These are phyloP conservation scores for Meloidogyne exigua DNA, from an alignment of 1,140 invertebrate species.

Conservation along the genomic window DNA sequence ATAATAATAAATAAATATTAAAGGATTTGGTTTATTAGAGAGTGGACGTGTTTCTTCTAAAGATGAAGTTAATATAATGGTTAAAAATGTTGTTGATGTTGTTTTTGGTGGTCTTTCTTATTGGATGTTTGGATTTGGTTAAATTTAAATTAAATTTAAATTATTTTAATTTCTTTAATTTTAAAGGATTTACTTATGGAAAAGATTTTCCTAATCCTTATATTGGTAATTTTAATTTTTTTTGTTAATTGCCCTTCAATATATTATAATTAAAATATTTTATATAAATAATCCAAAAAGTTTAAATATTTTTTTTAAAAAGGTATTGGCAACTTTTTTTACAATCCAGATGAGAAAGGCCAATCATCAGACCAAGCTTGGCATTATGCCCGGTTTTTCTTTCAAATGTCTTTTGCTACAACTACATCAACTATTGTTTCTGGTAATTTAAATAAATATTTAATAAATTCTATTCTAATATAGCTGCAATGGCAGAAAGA, in stretches of 20 bases:
- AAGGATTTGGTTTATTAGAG: conserved; percentile 86
- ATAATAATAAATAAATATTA: conserved; percentile 16
- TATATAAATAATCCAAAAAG: too few relatives aligned
- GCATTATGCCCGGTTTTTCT: conserved; percentile 64
- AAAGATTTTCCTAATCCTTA: conserved; percentile 73
- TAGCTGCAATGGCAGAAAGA: conserved; percentile 68
- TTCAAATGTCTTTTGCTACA: conserved; percentile 65
- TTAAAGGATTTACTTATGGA: conserved; percentile 77
- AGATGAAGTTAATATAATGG: conserved; percentile 95
- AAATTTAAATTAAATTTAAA: background rate
- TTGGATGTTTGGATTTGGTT: conserved; percentile 85
- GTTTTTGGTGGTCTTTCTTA: conserved; percentile 86
- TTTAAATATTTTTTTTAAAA: too few relatives aligned
- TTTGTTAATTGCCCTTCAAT: too few relatives aligned
- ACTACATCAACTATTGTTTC: conserved; percentile 66
- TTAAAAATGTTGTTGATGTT: conserved; percentile 74
- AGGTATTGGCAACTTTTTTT: conserved; percentile 68
- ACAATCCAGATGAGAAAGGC: conserved; percentile 62
- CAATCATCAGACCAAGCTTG: conserved; percentile 53
- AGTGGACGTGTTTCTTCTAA: conserved; percentile 86
- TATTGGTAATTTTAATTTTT: conserved; percentile 65
- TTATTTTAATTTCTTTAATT: background rate
- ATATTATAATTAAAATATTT: too few relatives aligned
- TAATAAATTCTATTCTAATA: background rate
- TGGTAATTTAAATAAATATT: conserved; percentile 19